Conservation (phyloP, 2,888 invertebrate genomes). For the Yponomeuta evonymella region DNA sequence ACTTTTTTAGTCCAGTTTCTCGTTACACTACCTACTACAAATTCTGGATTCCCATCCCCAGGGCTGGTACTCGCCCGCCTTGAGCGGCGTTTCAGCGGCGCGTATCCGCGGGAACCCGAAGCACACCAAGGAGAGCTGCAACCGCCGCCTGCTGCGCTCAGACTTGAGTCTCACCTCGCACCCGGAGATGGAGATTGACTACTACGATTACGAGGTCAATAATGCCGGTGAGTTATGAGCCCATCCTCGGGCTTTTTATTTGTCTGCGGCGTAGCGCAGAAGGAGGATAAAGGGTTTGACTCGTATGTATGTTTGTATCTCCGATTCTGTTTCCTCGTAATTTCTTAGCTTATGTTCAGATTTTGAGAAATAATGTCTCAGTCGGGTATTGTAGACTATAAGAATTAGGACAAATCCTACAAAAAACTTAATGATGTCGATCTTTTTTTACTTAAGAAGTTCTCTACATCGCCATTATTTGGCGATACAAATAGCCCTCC, state of each 20-base stretch:
- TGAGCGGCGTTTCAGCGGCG: constrained; percentile 80
- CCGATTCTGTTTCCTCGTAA: too few relatives aligned
- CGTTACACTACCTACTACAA: neutral
- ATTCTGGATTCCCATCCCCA: constrained; percentile 36
- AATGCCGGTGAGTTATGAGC: constrained; percentile 69
- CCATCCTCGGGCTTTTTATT: neutral
- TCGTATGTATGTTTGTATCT: neutral
- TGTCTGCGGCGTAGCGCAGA: too few relatives aligned
- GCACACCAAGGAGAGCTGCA: constrained; percentile 86
- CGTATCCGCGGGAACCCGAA: constrained; percentile 81
- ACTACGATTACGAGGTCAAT: constrained; percentile 92
- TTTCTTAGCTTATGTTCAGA: too few relatives aligned
- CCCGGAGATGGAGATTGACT: constrained; percentile 89
- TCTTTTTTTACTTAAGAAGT: too few relatives aligned
- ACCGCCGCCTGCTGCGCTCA: constrained; percentile 81
- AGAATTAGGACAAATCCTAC: too few relatives aligned
- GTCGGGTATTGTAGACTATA: too few relatives aligned
- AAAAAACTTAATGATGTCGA: too few relatives aligned
- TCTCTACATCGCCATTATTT: too few relatives aligned
- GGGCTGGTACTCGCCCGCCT: constrained; percentile 84
- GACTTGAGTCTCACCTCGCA: constrained; percentile 86
- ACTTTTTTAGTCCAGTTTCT: too few relatives aligned
- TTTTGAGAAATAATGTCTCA: too few relatives aligned
- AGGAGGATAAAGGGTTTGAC: too few relatives aligned
- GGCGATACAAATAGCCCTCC: neutral